phyloP scores from a whole-genome alignment of 2,113 vertebrate species.

The Morphnarchus princeps region DNA sequence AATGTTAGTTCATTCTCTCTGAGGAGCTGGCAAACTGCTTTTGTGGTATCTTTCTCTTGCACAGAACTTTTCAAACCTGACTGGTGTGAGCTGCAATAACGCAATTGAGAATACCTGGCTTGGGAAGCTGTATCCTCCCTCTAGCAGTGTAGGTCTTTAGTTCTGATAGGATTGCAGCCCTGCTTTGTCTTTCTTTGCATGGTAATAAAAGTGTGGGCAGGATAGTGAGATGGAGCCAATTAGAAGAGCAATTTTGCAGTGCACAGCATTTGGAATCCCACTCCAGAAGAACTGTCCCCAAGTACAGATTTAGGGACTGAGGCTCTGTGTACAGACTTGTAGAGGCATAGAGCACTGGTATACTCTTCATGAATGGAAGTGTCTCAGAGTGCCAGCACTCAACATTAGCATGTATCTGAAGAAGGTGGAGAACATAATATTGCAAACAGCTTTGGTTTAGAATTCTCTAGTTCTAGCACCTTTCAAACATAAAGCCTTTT shows the following conservation, averaged over 20 bases:
- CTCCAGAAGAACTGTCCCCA: not conserved
- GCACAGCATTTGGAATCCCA: not conserved
- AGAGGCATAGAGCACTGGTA: not conserved
- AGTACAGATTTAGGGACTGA: not conserved
- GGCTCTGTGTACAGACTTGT: not conserved
- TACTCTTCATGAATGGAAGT: not conserved
- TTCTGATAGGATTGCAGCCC: not conserved
- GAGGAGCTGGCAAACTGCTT: not conserved
- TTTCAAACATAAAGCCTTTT: not conserved
- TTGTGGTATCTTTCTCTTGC: not conserved
- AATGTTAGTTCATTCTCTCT: not conserved
- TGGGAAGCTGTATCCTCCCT: not conserved
- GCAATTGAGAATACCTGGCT: not conserved
- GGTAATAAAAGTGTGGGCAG: not conserved
- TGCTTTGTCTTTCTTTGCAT: not conserved
- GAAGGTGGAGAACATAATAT: not conserved
- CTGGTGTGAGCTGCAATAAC: not conserved
- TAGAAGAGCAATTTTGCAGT: not conserved
- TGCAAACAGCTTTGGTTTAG: not conserved
- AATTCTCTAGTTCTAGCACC: not conserved
- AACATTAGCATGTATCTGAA: not conserved
- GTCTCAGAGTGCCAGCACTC: not conserved
- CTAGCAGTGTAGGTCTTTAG: not conserved
- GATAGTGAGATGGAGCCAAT: not conserved
- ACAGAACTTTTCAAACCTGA: not conserved